These are phyloP conservation scores for Chrysopa pallens DNA, from an alignment of 1,140 invertebrate genomes.

Conservation along the genomic window DNA sequence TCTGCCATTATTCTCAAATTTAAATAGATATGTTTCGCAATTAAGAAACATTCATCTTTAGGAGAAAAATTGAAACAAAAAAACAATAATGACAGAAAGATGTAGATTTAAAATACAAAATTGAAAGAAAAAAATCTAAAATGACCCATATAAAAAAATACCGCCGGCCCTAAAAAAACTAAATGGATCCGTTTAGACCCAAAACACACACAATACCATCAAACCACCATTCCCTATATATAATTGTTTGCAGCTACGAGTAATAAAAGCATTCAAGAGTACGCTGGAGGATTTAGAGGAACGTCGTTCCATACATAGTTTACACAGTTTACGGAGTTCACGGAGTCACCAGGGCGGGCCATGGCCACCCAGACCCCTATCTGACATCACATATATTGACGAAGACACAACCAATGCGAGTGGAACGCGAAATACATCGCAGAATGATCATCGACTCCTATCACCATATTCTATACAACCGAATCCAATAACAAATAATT, in stretches of 20 bases:
- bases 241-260: constrained; percentile 92
- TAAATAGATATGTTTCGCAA: no score
- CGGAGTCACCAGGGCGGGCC: constrained; percentile 56
- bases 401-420: constrained; percentile 48
- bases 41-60: no score
- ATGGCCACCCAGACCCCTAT: constrained; percentile 56
- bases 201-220: constrained; percentile 2
- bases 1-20: no score
- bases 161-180: no score
- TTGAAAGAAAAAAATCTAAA: no score
- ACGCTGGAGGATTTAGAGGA: constrained; percentile 99
- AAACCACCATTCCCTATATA: constrained; percentile 18
- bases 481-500: constrained; percentile 8
- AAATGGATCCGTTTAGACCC: no score
- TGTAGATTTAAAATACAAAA: no score
- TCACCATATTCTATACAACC: constrained; percentile 20
- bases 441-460: constrained; percentile 25
- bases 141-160: no score
- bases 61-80: no score
- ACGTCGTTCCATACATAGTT: constrained; percentile 92
- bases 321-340: constrained; percentile 88
- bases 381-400: constrained; percentile 85
- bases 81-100: no score
- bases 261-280: constrained; percentile 99
- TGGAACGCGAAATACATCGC: constrained; percentile 28